phyloP scores from a whole-genome alignment of 2,888 invertebrate species.

The Oscheius sp. region DNA sequence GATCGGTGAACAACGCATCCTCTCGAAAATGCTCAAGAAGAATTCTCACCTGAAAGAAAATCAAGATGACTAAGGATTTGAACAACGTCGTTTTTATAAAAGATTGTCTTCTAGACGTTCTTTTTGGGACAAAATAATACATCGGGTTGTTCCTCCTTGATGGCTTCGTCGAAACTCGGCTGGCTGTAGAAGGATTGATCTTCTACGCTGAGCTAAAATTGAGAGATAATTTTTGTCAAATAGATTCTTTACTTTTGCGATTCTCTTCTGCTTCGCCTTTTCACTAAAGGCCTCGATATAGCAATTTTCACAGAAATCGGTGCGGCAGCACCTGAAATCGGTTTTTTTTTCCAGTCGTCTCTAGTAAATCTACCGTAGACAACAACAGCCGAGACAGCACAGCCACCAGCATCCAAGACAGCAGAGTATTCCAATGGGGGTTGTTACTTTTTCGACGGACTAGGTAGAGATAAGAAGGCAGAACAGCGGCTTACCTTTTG shows the following conservation, averaged over 20 bases:
- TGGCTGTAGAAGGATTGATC: constrained; percentile 22
- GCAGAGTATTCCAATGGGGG: constrained; percentile 19
- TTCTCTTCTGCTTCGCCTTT: background rate
- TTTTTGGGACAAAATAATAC: no score
- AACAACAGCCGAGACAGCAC: constrained; percentile 33
- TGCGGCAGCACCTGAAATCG: constrained; percentile 14
- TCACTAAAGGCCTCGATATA: background rate
- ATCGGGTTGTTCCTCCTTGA: constrained; percentile 27
- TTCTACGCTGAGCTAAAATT: constrained; percentile 11
- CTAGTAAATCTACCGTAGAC: background rate
- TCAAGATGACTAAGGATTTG: no score
- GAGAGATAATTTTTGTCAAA: no score
- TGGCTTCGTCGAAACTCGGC: constrained; percentile 17
- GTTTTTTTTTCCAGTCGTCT: background rate
- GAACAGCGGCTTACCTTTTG: background rate
- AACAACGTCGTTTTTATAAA: no score
- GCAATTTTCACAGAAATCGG: constrained; percentile 16
- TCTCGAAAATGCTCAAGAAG: no score
- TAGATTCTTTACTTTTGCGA: no score
- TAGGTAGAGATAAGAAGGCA: background rate
- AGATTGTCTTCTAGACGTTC: no score
- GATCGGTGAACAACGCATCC: no score
- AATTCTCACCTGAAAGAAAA: no score
- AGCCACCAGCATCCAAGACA: constrained; percentile 37
- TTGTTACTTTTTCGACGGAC: constrained; percentile 22